These are phyloP conservation scores for Nemoura dubitans DNA, from an alignment of 2,888 invertebrate genomes.

Conservation along the genomic window DNA sequence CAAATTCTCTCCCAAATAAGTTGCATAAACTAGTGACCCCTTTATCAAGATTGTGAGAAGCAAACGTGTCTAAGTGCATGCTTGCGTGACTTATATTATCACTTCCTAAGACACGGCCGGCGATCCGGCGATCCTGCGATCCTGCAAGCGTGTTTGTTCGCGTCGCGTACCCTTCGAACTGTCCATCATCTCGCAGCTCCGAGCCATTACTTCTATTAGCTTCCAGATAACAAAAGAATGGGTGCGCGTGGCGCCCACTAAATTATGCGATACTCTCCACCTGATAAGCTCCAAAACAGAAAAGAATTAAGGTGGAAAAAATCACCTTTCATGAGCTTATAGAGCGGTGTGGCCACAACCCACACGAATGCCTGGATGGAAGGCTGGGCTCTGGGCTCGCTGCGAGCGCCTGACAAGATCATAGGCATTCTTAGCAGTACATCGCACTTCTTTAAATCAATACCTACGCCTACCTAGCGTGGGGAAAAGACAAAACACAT, in stretches of 20 bases:
- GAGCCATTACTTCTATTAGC: slow-evolving; percentile 20
- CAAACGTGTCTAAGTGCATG: slow-evolving; percentile 30
- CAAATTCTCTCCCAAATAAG: not conserved
- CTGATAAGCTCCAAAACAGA: not conserved
- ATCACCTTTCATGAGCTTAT: too few relatives aligned
- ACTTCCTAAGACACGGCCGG: slow-evolving; percentile 12
- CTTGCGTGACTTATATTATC: slow-evolving; percentile 49
- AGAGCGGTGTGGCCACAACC: too few relatives aligned
- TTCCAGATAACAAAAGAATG: slow-evolving; percentile 32
- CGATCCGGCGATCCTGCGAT: too few relatives aligned
- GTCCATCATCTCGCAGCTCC: slow-evolving; percentile 14
- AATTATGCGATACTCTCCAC: slow-evolving; percentile 18
- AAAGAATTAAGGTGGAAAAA: not conserved
- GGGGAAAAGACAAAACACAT: not conserved
- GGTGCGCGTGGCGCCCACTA: slow-evolving; percentile 1
- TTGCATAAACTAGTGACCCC: not conserved
- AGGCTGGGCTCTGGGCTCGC: not conserved
- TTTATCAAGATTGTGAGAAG: not conserved
- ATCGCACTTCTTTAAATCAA: not conserved
- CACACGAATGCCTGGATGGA: not conserved
- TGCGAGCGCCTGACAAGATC: not conserved
- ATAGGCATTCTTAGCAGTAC: not conserved
- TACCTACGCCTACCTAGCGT: not conserved
- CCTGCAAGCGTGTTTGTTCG: slow-evolving; percentile 5
- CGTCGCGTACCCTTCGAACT: not conserved